Percentiles rank a stretch among this genome's conserved stretches.
phyloP scores from a whole-genome alignment of 1,140 invertebrate genomes.

The Drosophila pachea region DNA sequence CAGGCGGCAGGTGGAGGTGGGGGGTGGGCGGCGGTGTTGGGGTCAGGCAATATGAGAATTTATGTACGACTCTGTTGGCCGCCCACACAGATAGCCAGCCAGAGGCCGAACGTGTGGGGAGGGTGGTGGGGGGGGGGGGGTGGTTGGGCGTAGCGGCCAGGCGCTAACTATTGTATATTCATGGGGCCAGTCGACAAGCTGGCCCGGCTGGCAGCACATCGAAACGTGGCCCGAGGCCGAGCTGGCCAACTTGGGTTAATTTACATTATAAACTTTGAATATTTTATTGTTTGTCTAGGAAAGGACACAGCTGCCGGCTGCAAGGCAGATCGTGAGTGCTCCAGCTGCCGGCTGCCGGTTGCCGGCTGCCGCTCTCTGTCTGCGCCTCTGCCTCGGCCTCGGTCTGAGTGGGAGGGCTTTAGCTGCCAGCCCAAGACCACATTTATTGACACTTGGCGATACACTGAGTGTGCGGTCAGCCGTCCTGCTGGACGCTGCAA shows the following conservation, averaged over 20 bases:
- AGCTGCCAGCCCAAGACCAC: constrained; percentile 23
- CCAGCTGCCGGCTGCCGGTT: too few relatives aligned
- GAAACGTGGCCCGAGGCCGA: constrained; percentile 50
- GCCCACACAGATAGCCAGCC: neutral
- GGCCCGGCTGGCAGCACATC: constrained; percentile 23
- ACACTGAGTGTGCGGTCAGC: neutral
- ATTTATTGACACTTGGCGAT: constrained; percentile 48
- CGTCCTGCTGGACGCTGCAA: neutral
- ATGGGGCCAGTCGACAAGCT: constrained; percentile 33
- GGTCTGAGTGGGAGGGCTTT: constrained; percentile 3
- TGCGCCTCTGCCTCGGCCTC: neutral
- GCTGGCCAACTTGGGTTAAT: constrained; percentile 69
- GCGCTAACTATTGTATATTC: constrained; percentile 36
- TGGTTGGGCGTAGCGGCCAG: constrained; percentile 2
- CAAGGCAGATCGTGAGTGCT: constrained; percentile 9
- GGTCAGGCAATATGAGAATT: constrained; percentile 43
- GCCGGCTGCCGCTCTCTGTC: neutral
- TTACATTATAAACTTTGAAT: constrained; percentile 78
- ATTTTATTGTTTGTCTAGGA: constrained; percentile 72
- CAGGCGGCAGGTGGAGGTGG: constrained; percentile 12
- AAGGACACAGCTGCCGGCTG: constrained; percentile 62
- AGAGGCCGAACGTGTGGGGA: neutral
- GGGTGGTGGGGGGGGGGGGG: neutral
- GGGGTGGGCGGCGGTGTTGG: too few relatives aligned
- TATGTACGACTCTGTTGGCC: constrained; percentile 36